Base-by-base conservation (phyloP, 2,888 invertebrate species). In the Dicycla oo region DNA sequence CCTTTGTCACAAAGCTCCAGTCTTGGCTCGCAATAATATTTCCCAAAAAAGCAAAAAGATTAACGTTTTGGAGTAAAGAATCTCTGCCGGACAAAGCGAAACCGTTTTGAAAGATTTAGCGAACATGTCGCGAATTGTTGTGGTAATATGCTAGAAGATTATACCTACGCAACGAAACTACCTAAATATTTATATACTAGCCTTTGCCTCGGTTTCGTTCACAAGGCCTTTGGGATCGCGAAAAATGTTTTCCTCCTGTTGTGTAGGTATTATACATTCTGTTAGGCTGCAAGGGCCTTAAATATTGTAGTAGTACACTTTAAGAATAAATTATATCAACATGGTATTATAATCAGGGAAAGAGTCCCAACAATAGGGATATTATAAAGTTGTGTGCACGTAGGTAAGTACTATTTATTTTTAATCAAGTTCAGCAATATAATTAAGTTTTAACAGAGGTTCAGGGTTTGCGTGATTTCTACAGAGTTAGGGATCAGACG, bases 1-100 rank as follows among this genome's bases (percentile, higher is more conserved):
- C n/a, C 23, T 63, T 64, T 61, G 60, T 67, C 34, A n/a, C 63
- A 67, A 69, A 79, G 47, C 56, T 51, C 30, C 18, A 51, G 57
- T 56, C 58, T 70, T 45, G 23, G 43, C 60, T 63, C 5, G 56
- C 34, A 66, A 84, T 60, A 68, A 58, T 75, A 74, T 73, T 78
- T 61, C 66, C 45, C 26, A 30, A 6, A 53, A 63, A 56, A 75
- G 58, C 73, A 77, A 78, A 80, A 60, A 77, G 81, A 83, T 85
- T 82, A 79, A 54, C 43, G 74, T 82, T 85, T 79, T 76, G 68
- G 76, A 66, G 75, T 82, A 85, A 78, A 86, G 81, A 86, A 81
- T 69, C 79, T 65, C 60, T 60, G 34, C 40, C 6, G 69, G 75
- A 74, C 73, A 65, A 60, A 65, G 69, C 62, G 61, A 68, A 85